phyloP scores from a whole-genome alignment of 2,797 vertebrate species.

The Ceryle rudis region DNA sequence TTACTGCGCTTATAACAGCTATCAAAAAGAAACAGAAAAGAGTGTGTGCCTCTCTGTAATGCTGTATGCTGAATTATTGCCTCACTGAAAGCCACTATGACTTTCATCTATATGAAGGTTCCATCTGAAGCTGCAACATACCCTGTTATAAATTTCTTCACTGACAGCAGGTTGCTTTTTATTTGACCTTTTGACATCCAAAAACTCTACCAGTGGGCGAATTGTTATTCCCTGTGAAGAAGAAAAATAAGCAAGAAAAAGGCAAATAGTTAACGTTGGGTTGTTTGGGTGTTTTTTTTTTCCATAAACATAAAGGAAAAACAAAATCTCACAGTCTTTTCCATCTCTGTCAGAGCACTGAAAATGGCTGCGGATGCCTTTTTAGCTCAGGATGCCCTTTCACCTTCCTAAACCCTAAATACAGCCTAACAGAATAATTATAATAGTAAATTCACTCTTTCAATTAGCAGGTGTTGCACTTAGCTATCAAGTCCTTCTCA shows the following conservation, averaged over 20 bases:
- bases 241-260: background rate
- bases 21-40: background rate
- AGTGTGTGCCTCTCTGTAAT: background rate
- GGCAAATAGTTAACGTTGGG: background rate
- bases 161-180: slow-evolving; percentile 91
- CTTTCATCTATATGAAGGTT: background rate
- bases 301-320: background rate
- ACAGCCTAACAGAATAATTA: background rate
- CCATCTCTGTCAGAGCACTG: background rate
- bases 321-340: background rate
- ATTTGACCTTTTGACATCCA: slow-evolving; percentile 93
- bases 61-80: background rate
- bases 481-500: background rate
- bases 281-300: too few relatives aligned
- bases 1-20: background rate
- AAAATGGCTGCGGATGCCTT: background rate
- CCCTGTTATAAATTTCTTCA: slow-evolving; percentile 92
- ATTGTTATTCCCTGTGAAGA: slow-evolving; percentile 91
- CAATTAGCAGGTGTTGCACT: background rate
- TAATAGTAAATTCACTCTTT: background rate
- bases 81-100: background rate
- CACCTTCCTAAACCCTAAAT: background rate
- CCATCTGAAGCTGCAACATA: slow-evolving; percentile 68
- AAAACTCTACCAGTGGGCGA: slow-evolving; percentile 91
- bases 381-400: background rate